Base-by-base conservation (phyloP, 2,888 invertebrate genomes). In the Tiliacea citrago region DNA sequence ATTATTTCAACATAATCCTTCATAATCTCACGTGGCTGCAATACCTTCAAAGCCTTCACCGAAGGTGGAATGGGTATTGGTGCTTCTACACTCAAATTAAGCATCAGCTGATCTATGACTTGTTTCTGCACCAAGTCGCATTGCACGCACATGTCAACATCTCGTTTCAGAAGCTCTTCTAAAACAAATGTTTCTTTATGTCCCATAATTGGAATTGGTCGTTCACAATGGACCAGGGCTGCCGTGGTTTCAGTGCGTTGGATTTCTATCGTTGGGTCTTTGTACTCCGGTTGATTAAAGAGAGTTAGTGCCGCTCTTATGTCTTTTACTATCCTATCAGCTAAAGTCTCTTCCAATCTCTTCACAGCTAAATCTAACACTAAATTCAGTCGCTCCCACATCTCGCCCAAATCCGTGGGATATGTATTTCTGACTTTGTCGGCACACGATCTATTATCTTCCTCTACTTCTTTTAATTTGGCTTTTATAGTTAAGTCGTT, bases 51-150 rank as follows among this genome's bases (percentile, higher is more conserved):
- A 16, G 87, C 81, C 55, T 80, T 81, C 5, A 62, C 60, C 0
- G 82, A 67, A 45, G 71, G 75, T 12, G 82, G 76, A 3, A 76
- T 49, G 2, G 73, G 66, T 66, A 86, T 88, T 0, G 88, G 78
- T 0, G 77, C 84, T 61, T 91, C 89, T 3, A 83, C 68, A 62
- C 88, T 92, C 1, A 94, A 60, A 73, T 91, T 92, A 4, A 86
- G 53, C 88, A 93, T 87, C 8, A 95, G 77, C 77, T 92, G 85
- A 73, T 95, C 95, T 66, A 95, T 93, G 0, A 90, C 76, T 55
- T 92, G 88, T 47, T 90, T 95, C 16, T 92, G 87, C 9, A 94
- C 87, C 55, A 95, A 83, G 78, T 91, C 86, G 71, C 96, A 95
- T 81, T 96, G 95, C 12, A 93, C 76, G 62, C 83, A 83, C 81